Base-by-base conservation (phyloP, 2,113 vertebrate genomes). In the Gobiocypris rarus region DNA sequence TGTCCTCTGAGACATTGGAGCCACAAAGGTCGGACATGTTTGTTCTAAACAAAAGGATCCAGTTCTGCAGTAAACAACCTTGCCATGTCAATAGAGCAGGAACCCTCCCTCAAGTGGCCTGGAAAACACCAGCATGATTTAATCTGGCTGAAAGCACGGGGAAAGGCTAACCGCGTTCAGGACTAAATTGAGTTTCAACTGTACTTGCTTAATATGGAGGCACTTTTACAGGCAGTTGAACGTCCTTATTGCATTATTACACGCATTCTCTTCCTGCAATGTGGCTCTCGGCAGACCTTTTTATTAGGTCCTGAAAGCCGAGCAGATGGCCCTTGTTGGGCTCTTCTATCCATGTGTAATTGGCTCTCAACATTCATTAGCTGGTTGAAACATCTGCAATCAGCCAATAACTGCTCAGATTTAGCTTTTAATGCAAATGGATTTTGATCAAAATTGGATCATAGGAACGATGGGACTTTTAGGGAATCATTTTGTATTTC, bases 31-130 rank as follows among this genome's bases (percentile, higher is more conserved):
- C 78, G 69, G 61, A 81, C 78, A 69, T 67, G 59, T 81, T 81
- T 81, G 77, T 80, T 80, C 58, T 65, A 80, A 80, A 80, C 77
- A 80, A 59, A 78, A 78, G 78, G 78, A 81, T 81, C 78, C 63
- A 69, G 78, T 81, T 81, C 78, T 67, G 19, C 31, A 45, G 75
- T 56, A 77, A 76, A 77, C 74, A 76, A 77, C 74, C 78, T n/a
- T 69, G 48, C n/a, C 22, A 48, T 71, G 63, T 59, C 78, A 81
- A 69, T 48, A 65, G 77, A 81, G 43, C 41, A 31, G 19, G 61
- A 69, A 31, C 17, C 45, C 45, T 81, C 78, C 78, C 41, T 63
- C 11, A 15, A 59, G 45, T 67, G 19, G 59, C 78, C 15, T 69
- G 45, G 43, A 54, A 81, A 81, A 52, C 78, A 52, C 78, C 45